Evolutionary conservation across 2,888 invertebrate genomes (phyloP), one percentile per base, ranked within the genome.

Genomic region (Rhogogaster chlorosoma): DNA sequence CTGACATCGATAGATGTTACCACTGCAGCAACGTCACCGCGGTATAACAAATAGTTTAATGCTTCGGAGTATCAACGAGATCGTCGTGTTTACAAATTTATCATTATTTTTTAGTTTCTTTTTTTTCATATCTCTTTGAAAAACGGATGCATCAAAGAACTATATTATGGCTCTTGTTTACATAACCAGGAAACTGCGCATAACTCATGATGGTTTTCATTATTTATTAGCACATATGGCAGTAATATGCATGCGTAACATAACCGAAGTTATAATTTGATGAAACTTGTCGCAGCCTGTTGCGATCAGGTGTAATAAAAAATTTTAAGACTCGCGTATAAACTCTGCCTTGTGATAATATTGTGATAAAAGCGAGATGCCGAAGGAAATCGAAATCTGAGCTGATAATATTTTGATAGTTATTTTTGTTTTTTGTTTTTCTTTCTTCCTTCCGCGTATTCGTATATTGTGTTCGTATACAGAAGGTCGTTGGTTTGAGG

Each of bases 1-100:
- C 26, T 73, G 71, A 73, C 38, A 73, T 73, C 22, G 71, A 38
- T 73, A 73, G n/a, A 10, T 12, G 22, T 73, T 42, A 42, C 71
- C n/a, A 73, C 38, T 42, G 42, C 42, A 42, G n/a, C 22, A 9
- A 22, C 5, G n/a, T 9, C 9, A 5, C 42, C 38, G 42, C n/a
- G 38, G 70, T 38, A 18, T 71, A 12, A 32, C 15, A 7, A 53
- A 15, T n/a, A n/a, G 26, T 61, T 22, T 32, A 73, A 42, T 73
- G 42, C 42, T 42, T 42, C 12, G n/a, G 42, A 73, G 53, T 53
- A 77, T 77, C 18, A n/a, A n/a, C 32, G 32, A 29, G 15, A 49
- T 77, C 53, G 29, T 53, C 75, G 18, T 26, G 49, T 29, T 53
- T 45, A 45, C 45, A 12, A 15, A 12, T 15, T 45, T 77, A 75